These are phyloP conservation scores for Diglossa cyanea DNA, from an alignment of 2,797 vertebrate species.

Conservation along the genomic window DNA sequence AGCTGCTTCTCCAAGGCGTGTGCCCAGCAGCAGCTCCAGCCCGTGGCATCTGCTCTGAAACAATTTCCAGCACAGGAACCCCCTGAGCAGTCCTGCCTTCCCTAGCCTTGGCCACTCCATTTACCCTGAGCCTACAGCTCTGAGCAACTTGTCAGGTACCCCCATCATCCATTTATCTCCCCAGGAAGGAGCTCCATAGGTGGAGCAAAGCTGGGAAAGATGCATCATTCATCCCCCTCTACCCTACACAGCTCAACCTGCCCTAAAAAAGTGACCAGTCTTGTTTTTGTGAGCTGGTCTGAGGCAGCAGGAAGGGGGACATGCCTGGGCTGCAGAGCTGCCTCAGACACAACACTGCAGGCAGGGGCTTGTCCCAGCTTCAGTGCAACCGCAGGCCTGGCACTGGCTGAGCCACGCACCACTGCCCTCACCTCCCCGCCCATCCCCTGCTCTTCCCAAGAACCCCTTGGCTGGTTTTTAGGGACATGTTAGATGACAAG, in stretches of 20 bases:
- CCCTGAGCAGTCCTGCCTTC: not conserved
- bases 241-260: not conserved
- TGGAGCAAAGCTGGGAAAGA: not conserved
- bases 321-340: not conserved
- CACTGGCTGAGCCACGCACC: fast-evolving
- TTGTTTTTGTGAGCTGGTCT: fast-evolving
- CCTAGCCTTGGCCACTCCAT: not conserved
- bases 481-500: not conserved
- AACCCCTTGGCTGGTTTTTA: not conserved
- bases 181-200: not conserved
- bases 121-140: not conserved
- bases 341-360: not conserved
- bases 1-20: not conserved
- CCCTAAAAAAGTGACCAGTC: not conserved
- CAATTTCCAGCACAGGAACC: not conserved
- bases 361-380: not conserved
- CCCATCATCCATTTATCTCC: not conserved
- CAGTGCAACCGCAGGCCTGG: not conserved
- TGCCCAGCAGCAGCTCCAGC: not conserved
- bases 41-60: not conserved
- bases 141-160: not conserved
- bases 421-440: not conserved
- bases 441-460: not conserved
- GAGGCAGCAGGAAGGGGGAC: not conserved
- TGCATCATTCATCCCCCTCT: not conserved